phyloP scores from a whole-genome alignment of 2,113 vertebrate species.

The Indri indri region DNA sequence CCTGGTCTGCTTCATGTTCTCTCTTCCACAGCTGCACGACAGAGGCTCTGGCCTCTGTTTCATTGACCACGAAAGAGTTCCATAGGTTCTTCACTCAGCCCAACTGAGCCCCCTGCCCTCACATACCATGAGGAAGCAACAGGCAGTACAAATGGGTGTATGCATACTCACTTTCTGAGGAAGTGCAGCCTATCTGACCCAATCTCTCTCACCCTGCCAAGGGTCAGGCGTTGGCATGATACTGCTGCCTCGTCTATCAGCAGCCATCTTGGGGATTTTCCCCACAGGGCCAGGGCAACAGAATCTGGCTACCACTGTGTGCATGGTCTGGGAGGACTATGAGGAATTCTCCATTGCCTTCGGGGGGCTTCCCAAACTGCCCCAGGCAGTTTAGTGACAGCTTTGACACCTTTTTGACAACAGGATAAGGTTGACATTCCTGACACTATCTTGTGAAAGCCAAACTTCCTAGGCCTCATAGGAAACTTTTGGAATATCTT shows the following conservation, averaged over 20 bases:
- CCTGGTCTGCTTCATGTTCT: neutral
- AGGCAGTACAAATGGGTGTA: neutral
- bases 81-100: neutral
- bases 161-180: neutral
- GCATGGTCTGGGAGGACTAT: neutral
- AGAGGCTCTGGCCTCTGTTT: neutral
- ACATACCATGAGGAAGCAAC: neutral
- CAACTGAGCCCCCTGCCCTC: neutral
- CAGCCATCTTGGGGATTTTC: neutral
- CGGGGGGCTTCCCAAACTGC: neutral
- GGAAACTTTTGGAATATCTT: constrained; percentile 1
- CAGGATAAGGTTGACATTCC: neutral
- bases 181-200: neutral
- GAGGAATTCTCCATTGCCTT: neutral
- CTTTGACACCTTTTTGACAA: neutral
- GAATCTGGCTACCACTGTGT: neutral
- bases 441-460: neutral
- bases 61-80: neutral
- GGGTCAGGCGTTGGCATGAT: neutral
- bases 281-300: neutral
- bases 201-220: neutral
- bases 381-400: neutral
- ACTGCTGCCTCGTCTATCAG: neutral
- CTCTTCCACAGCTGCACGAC: neutral
- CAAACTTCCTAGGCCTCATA: neutral